Conservation (phyloP, 2,113 vertebrate species). For the Charadrius vociferus region DNA sequence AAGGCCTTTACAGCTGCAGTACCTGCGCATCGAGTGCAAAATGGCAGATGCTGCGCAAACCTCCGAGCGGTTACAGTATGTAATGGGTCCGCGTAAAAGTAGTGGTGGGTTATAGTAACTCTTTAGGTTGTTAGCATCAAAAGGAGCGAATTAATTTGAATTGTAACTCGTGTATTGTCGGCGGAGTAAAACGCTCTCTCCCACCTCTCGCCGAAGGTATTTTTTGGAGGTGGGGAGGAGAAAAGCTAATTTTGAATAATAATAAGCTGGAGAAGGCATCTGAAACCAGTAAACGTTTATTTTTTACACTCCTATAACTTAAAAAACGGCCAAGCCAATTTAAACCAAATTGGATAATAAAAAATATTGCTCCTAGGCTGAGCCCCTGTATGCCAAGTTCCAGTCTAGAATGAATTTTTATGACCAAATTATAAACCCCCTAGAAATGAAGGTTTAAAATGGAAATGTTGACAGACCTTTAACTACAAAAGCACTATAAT, state of each 20-base stretch:
- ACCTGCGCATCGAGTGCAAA: neutral
- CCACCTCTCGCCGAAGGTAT: neutral
- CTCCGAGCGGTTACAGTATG: too few species aligned
- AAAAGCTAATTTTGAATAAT: conserved; percentile 55
- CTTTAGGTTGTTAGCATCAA: neutral
- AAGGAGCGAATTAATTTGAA: neutral
- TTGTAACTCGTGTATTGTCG: neutral
- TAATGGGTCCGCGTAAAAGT: neutral
- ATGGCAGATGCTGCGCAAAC: neutral
- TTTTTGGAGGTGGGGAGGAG: conserved; percentile 13
- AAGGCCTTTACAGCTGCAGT: neutral
- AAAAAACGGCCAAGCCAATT: conserved; percentile 70
- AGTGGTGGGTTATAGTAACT: neutral
- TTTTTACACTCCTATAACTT: conserved; percentile 72
- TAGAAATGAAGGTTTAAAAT: conserved; percentile 68
- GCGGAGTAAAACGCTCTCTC: neutral
- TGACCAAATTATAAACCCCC: conserved; percentile 65
- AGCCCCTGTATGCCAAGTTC: conserved; percentile 62
- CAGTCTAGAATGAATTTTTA: conserved; percentile 71
- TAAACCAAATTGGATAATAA: conserved; percentile 71
- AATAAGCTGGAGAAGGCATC: conserved; percentile 53
- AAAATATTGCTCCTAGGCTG: conserved; percentile 69
- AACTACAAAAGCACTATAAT: conserved; percentile 62
- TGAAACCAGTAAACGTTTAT: conserved; percentile 65
- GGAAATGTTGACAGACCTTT: conserved; percentile 69